Evolutionary conservation across 1,140 invertebrate species (phyloP), one percentile per base, ranked within the genome.

Genomic region (Drosophila watanabei): DNA sequence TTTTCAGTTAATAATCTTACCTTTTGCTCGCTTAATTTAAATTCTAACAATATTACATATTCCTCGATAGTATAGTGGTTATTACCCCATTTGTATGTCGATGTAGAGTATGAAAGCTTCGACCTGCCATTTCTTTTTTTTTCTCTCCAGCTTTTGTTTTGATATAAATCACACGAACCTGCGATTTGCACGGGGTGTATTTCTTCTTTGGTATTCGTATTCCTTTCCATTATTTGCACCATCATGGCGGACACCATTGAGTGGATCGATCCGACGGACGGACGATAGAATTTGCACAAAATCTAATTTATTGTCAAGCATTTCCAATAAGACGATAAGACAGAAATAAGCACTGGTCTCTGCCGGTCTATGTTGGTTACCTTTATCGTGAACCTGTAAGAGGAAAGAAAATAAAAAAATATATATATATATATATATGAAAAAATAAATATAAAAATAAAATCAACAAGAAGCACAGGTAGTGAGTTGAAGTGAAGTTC

Each of bases 231-330:
- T 63, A 82, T 88, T 58, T 89, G 84, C 84, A 64, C 61, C 57
- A 89, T 88, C 84, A 88, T 85, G 73, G 61, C 45, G 65, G 65
- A 61, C 75, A 56, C 75, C 48, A 64, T 89, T 37, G 66, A 88
- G 78, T 88, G 85, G 85, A 64, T 73, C 54, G 66, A 51, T 79
- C 56, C 59, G 28, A 51, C 45, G 65, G 51, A 35, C 32, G 59
- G 52, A 56, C 64, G 54, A 32, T 30, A 79, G 64, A 89, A 81
- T 89, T 89, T 85, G 85, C 85, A 89, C 76, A 89, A 87, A 84
- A 85, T 88, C 81, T 81, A 88, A 89, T 84, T 84, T 88, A 88
- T 89, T 88, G 84, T 89, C 85, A 84, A 85, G 78, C 81, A 85
- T 88, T 89, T 75, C 62, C 46, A 79, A 43, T 56, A 56, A 18